Evolutionary conservation across 2,888 invertebrate species (phyloP).

Genomic region (Tipula unca): DNA sequence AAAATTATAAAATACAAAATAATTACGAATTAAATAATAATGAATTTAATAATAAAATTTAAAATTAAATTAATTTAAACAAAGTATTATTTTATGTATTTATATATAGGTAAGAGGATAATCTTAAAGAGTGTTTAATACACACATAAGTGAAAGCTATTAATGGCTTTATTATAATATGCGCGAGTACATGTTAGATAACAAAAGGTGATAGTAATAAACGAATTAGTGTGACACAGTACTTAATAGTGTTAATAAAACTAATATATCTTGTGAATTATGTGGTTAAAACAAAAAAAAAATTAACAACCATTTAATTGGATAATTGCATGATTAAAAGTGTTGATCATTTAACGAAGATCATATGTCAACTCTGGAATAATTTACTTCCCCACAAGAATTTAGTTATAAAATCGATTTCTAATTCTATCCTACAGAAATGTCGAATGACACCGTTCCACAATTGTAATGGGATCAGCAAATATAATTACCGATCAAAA

Average conservation of each 20-base stretch:
- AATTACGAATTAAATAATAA: conserved; percentile 9
- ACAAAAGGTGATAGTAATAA: neutral
- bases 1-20: neutral
- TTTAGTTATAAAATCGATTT: too few species aligned
- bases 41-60: neutral
- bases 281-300: neutral
- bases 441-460: too few species aligned
- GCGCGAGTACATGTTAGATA: neutral
- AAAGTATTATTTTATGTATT: neutral
- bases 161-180: neutral
- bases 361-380: too few species aligned
- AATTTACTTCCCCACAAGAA: too few species aligned
- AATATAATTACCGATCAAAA: too few species aligned
- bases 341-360: neutral
- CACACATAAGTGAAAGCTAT: conserved; percentile 14
- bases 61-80: neutral
- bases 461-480: too few species aligned
- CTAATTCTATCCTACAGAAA: too few species aligned
- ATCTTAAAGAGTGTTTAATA: neutral
- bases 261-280: neutral
- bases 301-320: neutral
- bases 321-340: neutral
- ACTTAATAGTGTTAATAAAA: neutral
- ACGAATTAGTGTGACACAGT: neutral
- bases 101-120: neutral